Base-by-base conservation (phyloP, 2,113 vertebrate species). In the Urocolius indicus region DNA sequence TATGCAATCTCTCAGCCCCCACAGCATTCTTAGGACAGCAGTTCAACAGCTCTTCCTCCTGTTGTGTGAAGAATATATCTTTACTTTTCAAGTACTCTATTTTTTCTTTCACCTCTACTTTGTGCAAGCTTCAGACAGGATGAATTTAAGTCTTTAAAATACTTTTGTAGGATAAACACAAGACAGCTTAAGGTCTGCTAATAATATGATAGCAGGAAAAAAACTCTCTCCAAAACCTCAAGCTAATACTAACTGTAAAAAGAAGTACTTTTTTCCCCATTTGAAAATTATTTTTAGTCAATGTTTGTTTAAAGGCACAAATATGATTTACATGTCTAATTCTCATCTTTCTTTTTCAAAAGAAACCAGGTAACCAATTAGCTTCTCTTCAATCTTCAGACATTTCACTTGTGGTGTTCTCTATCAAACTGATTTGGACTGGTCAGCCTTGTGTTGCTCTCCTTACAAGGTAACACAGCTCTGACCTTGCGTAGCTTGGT, bases 21-120 rank as follows among this genome's bases (percentile, higher is more conserved):
- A 80, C 59, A 74, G 65, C 0, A 0, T 81, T 88, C 67, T 43
- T 43, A 89, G 86, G 90, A 55, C 68, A 89, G 72, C 72, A 95
- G 86, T 93, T 86, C 90, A 90, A 71, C 48, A 80, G 83, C 59
- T 93, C 51, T 83, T 81, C 72, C 68, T 83, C 75, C 86, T 86
- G 90, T 80, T 81, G 68, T 89, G 94, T 74, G 89, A 97, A 94
- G 51, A 88, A 88, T 29, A 51, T 48, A 7, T 66, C 68, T 63
- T 69, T 84, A 48, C 80, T 83, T 83, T 80, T 67, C n/a, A 87
- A 62, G 73, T 23, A 61, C 15, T 79, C 48, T 21, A 16, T 36
- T 19, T 87, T 75, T 79, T 27, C 41, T 73, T 95, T 85, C 55
- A 85, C 51, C 34, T 79, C 76, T 74, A 57, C 58, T 88, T 86